These are phyloP conservation scores for Miniopterus natalensis DNA, from an alignment of 2,113 vertebrate species.

Conservation along the genomic window DNA sequence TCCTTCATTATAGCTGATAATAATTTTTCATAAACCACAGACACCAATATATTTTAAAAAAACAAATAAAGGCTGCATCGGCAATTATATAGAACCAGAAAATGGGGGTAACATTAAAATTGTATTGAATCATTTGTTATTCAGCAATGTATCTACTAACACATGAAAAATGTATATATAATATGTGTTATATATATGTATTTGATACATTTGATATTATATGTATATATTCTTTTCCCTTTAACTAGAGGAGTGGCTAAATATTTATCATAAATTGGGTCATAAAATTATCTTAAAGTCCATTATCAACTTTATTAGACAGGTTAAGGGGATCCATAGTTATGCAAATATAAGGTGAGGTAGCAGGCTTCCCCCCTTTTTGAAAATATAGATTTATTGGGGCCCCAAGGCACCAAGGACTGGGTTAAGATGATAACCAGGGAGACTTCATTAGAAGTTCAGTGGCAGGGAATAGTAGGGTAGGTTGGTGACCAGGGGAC, in stretches of 20 bases:
- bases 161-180: neutral
- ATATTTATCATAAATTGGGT: neutral
- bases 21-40: neutral
- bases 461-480: neutral
- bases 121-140: neutral
- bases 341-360: neutral
- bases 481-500: accelerated
- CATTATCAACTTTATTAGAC: neutral
- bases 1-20: neutral
- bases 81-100: neutral
- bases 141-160: neutral
- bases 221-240: neutral
- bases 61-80: neutral
- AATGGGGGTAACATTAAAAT: neutral
- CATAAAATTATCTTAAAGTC: neutral
- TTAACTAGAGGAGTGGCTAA: neutral
- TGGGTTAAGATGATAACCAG: neutral
- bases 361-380: neutral
- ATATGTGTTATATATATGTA: neutral
- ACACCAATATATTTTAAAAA: neutral
- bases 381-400: neutral
- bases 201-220: no score
- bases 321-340: neutral
- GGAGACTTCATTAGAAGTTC: neutral
- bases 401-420: neutral